A percentile compares a stretch with the other conserved stretches of the same genome.
Conservation (phyloP, 2,888 invertebrate genomes). For the Invenusta paracnida region DNA sequence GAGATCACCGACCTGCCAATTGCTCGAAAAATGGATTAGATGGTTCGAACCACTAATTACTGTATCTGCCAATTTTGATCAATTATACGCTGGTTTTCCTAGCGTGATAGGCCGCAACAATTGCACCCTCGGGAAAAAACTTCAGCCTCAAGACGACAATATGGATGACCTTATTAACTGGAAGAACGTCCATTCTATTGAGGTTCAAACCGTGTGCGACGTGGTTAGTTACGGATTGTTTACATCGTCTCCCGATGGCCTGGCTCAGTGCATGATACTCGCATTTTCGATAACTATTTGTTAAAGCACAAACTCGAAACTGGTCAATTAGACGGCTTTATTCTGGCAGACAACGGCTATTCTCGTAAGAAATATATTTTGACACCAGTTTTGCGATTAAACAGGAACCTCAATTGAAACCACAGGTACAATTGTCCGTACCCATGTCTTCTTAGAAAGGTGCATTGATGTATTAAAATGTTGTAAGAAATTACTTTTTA, state of each 20-base stretch:
- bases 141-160: neutral
- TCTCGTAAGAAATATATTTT: neutral
- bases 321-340: neutral
- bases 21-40: neutral
- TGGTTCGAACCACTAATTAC: neutral
- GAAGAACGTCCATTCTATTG: neutral
- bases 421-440: neutral
- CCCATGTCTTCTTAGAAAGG: neutral
- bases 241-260: neutral
- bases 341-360: neutral
- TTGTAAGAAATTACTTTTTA: too few relatives aligned
- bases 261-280: neutral
- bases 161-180: neutral
- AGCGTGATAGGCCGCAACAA: neutral
- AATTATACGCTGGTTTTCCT: neutral
- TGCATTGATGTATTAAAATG: neutral
- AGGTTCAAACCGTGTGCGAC: neutral
- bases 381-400: neutral
- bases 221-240: neutral
- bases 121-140: neutral
- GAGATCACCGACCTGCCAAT: neutral
- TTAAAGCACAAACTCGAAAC: neutral
- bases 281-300: neutral
- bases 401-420: neutral
- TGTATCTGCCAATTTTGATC: neutral